Percentiles rank a stretch among this genome's conserved stretches.
Evolutionary conservation across 2,888 invertebrate species (phyloP).

Genomic region (Clostera curtula): DNA sequence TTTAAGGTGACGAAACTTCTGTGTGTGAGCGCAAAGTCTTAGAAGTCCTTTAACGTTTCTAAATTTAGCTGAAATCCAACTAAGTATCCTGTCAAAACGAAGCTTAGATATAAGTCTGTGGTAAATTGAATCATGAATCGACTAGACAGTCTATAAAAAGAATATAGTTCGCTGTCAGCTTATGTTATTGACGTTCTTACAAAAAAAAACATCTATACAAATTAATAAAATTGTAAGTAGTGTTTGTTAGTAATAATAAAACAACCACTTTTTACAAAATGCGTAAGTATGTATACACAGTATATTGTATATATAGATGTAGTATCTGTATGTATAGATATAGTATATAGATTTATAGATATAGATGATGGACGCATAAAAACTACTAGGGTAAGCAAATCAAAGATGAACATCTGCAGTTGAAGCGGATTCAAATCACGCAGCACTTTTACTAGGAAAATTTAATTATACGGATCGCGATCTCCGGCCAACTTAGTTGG

Average conservation of each 20-base stretch:
- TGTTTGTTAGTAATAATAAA: no score
- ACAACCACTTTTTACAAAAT: no score
- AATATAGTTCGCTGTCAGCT: conserved; percentile 1
- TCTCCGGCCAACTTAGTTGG: conserved; percentile 47
- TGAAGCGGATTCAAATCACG: conserved; percentile 47
- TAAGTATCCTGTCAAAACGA: conserved; percentile 15
- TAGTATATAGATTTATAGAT: no score
- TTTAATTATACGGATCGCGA: conserved; percentile 65
- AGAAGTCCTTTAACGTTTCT: conserved; percentile 19
- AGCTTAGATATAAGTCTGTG: conserved; percentile 12
- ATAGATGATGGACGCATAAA: no score
- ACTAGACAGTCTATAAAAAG: conserved; percentile 5
- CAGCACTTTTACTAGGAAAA: conserved; percentile 52
- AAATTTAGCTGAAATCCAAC: conserved; percentile 21
- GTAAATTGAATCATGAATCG: conserved; percentile 18
- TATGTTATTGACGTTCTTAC: not conserved
- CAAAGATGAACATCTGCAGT: conserved; percentile 19
- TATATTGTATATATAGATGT: no score
- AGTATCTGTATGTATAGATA: no score
- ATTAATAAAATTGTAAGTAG: no score
- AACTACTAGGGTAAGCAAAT: no score
- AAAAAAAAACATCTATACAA: no score
- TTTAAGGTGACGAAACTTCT: conserved; percentile 26
- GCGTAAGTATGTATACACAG: no score
- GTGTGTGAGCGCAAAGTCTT: no score